Percentiles rank a stretch among this genome's conserved stretches.
phyloP scores from a whole-genome alignment of 1,140 invertebrate genomes.

The Drosophila pandora region DNA sequence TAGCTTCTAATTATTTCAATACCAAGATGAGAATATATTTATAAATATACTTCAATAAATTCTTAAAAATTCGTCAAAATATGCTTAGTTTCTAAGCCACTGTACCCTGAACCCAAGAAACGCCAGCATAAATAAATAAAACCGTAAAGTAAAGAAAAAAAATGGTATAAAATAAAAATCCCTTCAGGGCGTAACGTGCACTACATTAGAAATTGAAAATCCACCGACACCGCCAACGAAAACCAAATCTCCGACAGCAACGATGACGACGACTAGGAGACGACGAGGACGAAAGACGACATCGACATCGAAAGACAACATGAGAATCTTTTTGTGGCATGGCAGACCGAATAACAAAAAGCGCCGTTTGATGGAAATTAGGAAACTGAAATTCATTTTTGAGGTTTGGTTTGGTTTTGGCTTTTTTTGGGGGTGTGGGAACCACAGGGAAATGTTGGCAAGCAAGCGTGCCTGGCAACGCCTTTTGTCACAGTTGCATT shows the following conservation, averaged over 20 bases:
- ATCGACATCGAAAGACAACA: slow-evolving; percentile 57
- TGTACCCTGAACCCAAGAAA: slow-evolving; percentile 30
- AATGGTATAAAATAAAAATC: slow-evolving; percentile 73
- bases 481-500: slow-evolving; percentile 78
- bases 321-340: slow-evolving; percentile 73
- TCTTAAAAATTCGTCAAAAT: neutral
- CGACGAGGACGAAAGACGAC: slow-evolving; percentile 47
- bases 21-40: too few species aligned
- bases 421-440: slow-evolving; percentile 50
- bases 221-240: slow-evolving; percentile 64
- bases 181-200: slow-evolving; percentile 79
- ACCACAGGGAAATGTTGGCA: slow-evolving; percentile 28
- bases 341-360: slow-evolving; percentile 41
- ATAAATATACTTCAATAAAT: neutral
- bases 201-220: slow-evolving; percentile 83
- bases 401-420: slow-evolving; percentile 53
- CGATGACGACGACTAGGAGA: slow-evolving; percentile 32
- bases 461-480: slow-evolving; percentile 76
- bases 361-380: slow-evolving; percentile 79
- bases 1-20: too few species aligned
- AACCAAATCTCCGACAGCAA: slow-evolving; percentile 13
- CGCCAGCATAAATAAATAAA: slow-evolving; percentile 72
- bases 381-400: slow-evolving; percentile 40
- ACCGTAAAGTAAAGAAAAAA: slow-evolving; percentile 58
- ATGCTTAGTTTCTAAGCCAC: slow-evolving; percentile 21